Evolutionary conservation across 2,113 vertebrate species (phyloP), one percentile per base, ranked within the genome.

Genomic region (Ameiurus melas): DNA sequence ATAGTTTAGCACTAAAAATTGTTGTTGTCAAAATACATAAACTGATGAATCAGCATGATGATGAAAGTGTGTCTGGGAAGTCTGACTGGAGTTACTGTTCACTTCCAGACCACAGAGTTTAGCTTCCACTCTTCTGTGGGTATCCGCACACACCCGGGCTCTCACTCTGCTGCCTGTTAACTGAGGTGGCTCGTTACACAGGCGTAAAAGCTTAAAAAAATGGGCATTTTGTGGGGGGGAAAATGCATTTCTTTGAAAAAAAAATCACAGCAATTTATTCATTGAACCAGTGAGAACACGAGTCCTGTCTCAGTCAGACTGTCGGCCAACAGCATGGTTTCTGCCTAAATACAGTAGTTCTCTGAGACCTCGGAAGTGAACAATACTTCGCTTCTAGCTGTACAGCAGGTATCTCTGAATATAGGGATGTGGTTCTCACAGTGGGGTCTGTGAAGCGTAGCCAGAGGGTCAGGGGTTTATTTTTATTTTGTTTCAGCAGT

Each of bases 21-120:
- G 0, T 68, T 91, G 89, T 92, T 92, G 92, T 93, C 92, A 93
- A 87, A 94, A 93, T 91, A 89, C 16, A 1, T 39, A 86, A 92
- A 93, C 75, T 92, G 90, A 87, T 89, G 90, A 90, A 73, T 85
- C 91, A 83, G 83, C 19, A 47, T 89, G 89, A 91, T 84, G 90
- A 89, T 70, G 89, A 91, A 92, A 90, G 87, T 75, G 43, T 39
- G 87, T 90, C 91, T 93, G 93, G 91, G 92, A 93, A 91, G 91
- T 84, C 85, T 93, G 93, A 94, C 91, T 90, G 82, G 64, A 90
- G 71, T 91, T 88, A 92, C 92, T 92, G 90, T 93, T 91, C 39
- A 80, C 75, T 87, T 85, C 85, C 71, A 87, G 75, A 89, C 90
- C 87, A 82, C 88, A 83, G 57, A 66, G 82, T 85, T 82, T 73